Evolutionary conservation across 1,140 invertebrate genomes (phyloP), one percentile per base, ranked within the genome.

Genomic region (Agraylea sexmaculata): DNA sequence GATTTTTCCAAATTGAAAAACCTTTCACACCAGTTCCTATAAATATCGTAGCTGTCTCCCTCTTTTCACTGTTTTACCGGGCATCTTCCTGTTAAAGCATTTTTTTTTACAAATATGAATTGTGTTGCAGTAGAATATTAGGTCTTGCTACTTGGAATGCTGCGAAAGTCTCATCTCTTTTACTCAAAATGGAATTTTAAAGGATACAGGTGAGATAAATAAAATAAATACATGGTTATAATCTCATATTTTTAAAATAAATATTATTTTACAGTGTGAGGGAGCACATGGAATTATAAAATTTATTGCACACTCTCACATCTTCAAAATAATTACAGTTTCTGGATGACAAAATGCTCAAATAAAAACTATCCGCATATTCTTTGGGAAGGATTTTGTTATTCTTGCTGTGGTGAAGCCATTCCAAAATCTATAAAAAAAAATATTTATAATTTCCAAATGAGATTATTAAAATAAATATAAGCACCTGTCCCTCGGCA

Each of bases 371-470:
- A 12, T 49, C 42, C 33, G 40, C 37, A 38, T 58, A 58, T 15
- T 44, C 13, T 12, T 45, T 17, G 7, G 53, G 36, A n/a, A 57
- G 41, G 17, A 19, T 36, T 33, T 47, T 42, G 36, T 46, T 49
- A 22, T 39, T 53, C 41, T 54, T 56, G 53, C 64, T 64, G 34
- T 63, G 50, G 53, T 62, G 55, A 29, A 70, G 47, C 65, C 68
- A 70, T 50, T 70, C 66, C 49, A 66, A 54, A 25, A 64, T 46
- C 64, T 68, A 45, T 40, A 60, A 58, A 42, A 31, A 7, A 31
- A 5, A 31, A 13, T 31, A 25, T 25, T 25, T 7, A 25, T 25
- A 7, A 25, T 25, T 25, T 25, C 7, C n/a, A 25, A 25, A 6
- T 25, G 7, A 25, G n/a, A 25, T 25, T 38, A 30, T 43, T n/a